phyloP scores from a whole-genome alignment of 2,797 vertebrate species.

The Cynodonichthys magdalenae region DNA sequence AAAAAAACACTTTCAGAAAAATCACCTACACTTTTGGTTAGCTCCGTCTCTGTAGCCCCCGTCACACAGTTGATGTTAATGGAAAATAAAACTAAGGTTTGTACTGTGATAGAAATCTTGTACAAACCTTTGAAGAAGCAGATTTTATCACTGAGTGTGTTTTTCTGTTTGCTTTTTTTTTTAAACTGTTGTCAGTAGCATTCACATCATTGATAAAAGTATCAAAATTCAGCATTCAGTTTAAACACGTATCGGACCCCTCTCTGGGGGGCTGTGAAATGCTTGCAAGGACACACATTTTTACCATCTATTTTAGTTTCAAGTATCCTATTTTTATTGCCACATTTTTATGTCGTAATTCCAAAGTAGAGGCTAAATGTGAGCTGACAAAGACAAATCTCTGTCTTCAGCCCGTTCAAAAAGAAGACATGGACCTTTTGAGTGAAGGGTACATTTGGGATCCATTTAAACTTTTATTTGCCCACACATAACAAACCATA shows the following conservation, averaged over 20 bases:
- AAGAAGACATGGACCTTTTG: constrained; percentile 7
- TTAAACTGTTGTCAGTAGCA: not conserved
- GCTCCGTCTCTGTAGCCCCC: not conserved
- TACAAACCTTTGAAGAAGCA: constrained; percentile 3
- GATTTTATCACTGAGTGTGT: constrained; percentile 2
- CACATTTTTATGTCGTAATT: constrained; percentile 21
- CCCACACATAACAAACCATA: constrained; percentile 33
- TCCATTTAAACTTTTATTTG: constrained; percentile 47
- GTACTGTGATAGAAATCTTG: not conserved
- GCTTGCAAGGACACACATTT: constrained; percentile 16
- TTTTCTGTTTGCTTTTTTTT: no score
- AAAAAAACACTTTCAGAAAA: not conserved
- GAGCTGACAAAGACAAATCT: constrained; percentile 8
- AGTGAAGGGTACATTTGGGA: constrained; percentile 34
- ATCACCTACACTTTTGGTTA: not conserved
- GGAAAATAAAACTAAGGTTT: not conserved
- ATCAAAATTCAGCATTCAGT: constrained; percentile 15
- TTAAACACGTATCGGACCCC: constrained; percentile 20
- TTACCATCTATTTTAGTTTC: constrained; percentile 26
- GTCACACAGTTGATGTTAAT: constrained; percentile 7
- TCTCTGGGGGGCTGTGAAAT: constrained; percentile 12
- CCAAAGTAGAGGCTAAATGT: constrained; percentile 7
- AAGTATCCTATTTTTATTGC: not conserved
- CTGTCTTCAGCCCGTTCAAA: constrained; percentile 3
- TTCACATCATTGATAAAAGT: not conserved